Base-by-base conservation (phyloP, 2,888 invertebrate genomes). In the Amphimallon solstitiale region DNA sequence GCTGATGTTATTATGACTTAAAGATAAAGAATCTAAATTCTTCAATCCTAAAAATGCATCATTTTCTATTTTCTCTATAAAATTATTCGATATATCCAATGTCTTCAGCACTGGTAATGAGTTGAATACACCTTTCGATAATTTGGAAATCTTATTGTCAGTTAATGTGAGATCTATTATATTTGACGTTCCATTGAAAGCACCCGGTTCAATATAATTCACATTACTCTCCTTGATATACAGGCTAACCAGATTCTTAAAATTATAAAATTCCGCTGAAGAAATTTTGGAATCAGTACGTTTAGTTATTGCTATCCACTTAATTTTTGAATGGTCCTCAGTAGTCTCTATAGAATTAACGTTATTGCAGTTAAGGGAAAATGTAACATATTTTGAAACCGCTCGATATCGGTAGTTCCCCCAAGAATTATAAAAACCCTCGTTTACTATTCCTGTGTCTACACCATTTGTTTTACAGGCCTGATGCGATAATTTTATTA, bases 121-220 rank as follows among this genome's bases (percentile, higher is more conserved):
- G 12, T 51, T 51, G 52, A 63, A 52, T 14, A 63, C 34, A 2
- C 43, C 43, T 51, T 21, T 51, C 3, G 63, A 12, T 29, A 63
- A 29, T 9, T 29, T 49, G 9, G 40, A 12, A 23, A 63, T 12
- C 7, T 40, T 21, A 2, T 63, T 37, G 34, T 63, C 14, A n/a
- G 51, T 63, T 21, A 63, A 17, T 10, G 15, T 21, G 12, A 63
- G 34, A n/a, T 51, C 7, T 29, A 29, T 9, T 43, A 52, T 21
- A 40, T 12, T 12, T 29, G 51, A 38, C 43, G 43, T 51, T 1
- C 49, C 38, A 29, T 23, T 40, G 12, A 63, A 63, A 15, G 52
- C 51, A 21, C 52, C 63, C 12, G 49, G 17, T n/a, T 51, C 21
- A 12, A 63, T 51, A 2, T 35, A 10, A 12, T 63, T n/a, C 52